These are phyloP conservation scores for Acomys russatus DNA, from an alignment of 2,797 vertebrate genomes.

Conservation along the genomic window DNA sequence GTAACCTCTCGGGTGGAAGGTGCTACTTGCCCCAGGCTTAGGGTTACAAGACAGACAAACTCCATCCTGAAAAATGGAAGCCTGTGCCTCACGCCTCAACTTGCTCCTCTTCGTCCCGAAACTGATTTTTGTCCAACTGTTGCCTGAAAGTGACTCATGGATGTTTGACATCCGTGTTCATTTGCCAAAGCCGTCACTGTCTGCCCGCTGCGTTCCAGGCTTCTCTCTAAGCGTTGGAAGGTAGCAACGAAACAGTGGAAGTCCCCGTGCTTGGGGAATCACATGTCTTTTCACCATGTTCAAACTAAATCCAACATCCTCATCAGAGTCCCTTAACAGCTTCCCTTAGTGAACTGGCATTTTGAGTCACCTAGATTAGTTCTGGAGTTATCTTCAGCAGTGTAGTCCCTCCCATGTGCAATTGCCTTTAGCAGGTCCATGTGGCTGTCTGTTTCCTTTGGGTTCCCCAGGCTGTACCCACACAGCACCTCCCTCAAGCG, in stretches of 20 bases:
- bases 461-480: too few relatives aligned
- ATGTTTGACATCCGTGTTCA: background rate
- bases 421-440: background rate
- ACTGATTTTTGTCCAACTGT: background rate
- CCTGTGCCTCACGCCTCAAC: background rate
- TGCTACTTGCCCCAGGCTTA: background rate
- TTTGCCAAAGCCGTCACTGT: background rate
- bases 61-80: background rate
- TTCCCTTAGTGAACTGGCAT: background rate
- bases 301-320: background rate
- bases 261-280: background rate
- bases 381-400: background rate
- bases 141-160: background rate
- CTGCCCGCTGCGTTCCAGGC: background rate
- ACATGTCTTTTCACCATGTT: background rate
- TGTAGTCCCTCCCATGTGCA: background rate
- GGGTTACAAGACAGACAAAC: slow-evolving; percentile 2
- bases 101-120: background rate
- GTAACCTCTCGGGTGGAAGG: background rate
- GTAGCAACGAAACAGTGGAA: background rate
- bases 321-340: background rate
- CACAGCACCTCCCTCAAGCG: background rate
- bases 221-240: background rate
- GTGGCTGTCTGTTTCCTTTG: slow-evolving; percentile 9
- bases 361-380: background rate